Evolutionary conservation across 2,113 vertebrate species (phyloP).

Genomic region (Gulo gulo): DNA sequence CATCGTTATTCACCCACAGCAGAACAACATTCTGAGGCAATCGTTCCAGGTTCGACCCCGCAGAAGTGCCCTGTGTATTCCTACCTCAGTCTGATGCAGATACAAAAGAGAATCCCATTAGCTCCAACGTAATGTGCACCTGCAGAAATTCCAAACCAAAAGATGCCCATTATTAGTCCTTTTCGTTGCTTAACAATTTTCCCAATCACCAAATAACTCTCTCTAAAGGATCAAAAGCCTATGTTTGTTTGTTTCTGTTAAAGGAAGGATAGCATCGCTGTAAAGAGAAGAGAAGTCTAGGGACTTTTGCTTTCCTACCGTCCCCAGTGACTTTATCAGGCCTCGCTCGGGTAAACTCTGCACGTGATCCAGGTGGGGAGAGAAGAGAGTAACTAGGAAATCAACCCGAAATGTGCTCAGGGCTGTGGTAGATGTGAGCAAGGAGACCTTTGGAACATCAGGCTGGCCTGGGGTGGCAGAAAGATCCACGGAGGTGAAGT

Average conservation of each 20-base stretch:
- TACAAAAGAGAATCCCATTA: no score
- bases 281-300: background rate
- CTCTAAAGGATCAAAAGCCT: background rate
- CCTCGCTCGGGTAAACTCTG: background rate
- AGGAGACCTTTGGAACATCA: no score
- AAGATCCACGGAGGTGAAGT: background rate
- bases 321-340: background rate
- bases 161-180: no score
- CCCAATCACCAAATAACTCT: background rate
- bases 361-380: background rate
- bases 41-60: no score
- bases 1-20: background rate
- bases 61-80: fast-evolving
- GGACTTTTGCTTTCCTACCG: background rate
- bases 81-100: background rate
- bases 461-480: background rate
- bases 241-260: background rate
- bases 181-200: background rate
- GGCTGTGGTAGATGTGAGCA: fast-evolving
- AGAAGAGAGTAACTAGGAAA: background rate
- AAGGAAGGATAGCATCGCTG: background rate
- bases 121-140: fast-evolving
- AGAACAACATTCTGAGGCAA: background rate
- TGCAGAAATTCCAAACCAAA: background rate
- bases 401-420: background rate